A percentile compares a stretch with the other conserved stretches of the same genome.
These are phyloP conservation scores for Myiozetetes cayanensis DNA, from an alignment of 2,113 vertebrate genomes.

Conservation along the genomic window DNA sequence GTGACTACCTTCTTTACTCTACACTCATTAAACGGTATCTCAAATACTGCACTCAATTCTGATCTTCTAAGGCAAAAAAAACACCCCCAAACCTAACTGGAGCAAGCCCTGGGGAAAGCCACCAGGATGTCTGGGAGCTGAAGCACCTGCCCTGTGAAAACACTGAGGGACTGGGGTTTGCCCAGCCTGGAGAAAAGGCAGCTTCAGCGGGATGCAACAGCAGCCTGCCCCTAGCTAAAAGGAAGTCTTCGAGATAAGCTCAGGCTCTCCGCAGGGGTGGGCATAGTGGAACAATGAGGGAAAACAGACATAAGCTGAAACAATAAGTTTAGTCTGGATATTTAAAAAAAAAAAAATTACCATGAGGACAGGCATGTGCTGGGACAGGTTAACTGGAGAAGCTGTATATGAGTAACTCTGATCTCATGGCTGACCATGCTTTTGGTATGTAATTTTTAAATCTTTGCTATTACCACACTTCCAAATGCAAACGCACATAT, in stretches of 20 bases:
- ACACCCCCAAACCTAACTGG: not conserved
- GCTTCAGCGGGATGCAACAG: not conserved
- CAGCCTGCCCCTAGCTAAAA: not conserved
- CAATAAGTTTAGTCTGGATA: not conserved
- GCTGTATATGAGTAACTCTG: not conserved
- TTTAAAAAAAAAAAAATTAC: not conserved
- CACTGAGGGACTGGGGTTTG: not conserved
- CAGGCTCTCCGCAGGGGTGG: not conserved
- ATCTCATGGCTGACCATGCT: not conserved
- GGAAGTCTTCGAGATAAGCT: not conserved
- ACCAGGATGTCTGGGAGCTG: not conserved
- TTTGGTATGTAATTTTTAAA: not conserved
- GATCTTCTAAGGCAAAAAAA: not conserved
- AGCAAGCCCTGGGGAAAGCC: not conserved
- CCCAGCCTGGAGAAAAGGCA: not conserved
- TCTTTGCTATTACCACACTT: not conserved
- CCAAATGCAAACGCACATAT: rapidly evolving
- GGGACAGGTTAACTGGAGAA: not conserved
- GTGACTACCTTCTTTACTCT: not conserved
- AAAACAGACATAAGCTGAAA: not conserved
- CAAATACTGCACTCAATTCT: not conserved
- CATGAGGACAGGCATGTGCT: not conserved
- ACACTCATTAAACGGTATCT: not conserved
- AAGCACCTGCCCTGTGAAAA: not conserved
- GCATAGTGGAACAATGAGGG: not conserved